A percentile compares a stretch with the other conserved stretches of the same genome.
Conservation (phyloP, 2,888 invertebrate genomes). For the Dorcus hopei region DNA sequence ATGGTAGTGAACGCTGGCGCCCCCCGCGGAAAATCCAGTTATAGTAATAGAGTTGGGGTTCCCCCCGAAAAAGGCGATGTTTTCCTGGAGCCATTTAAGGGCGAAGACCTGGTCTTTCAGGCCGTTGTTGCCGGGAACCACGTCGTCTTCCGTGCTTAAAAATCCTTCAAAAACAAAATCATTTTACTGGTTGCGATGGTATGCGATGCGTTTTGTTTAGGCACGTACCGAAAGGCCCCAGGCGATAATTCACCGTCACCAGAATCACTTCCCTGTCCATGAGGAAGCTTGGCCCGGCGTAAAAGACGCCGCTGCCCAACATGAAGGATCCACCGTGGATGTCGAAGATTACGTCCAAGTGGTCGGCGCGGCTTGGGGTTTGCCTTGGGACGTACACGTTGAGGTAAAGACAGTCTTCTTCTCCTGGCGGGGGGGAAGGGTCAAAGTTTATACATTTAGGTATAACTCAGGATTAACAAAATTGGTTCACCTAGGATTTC, state of each 20-base stretch:
- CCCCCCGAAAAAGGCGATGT: conserved; percentile 66
- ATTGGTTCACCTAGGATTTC: background rate
- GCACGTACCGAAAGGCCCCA: conserved; percentile 21
- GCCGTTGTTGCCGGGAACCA: conserved; percentile 58
- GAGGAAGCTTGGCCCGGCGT: conserved; percentile 48
- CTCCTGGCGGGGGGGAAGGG: conserved; percentile 44
- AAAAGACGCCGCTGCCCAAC: conserved; percentile 33
- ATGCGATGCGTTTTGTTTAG: background rate
- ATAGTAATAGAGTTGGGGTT: conserved; percentile 63
- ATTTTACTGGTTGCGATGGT: conserved; percentile 59
- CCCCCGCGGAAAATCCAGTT: conserved; percentile 67
- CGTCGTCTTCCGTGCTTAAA: conserved; percentile 62
- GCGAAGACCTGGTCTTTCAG: conserved; percentile 68
- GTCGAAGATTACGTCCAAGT: conserved; percentile 46
- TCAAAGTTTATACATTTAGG: too few relatives aligned
- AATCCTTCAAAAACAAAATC: conserved; percentile 56
- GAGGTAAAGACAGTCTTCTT: conserved; percentile 65
- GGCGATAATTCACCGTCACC: conserved; percentile 41
- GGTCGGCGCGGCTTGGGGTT: conserved; percentile 40
- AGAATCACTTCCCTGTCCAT: conserved; percentile 45
- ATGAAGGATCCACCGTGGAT: conserved; percentile 53
- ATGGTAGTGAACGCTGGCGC: conserved; percentile 67
- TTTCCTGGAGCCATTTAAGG: conserved; percentile 62
- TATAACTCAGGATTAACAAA: too few relatives aligned
- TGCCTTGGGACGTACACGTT: conserved; percentile 61